A percentile compares a stretch with the other conserved stretches of the same genome.
Evolutionary conservation across 1,140 invertebrate species (phyloP).

Genomic region (Battus philenor): DNA sequence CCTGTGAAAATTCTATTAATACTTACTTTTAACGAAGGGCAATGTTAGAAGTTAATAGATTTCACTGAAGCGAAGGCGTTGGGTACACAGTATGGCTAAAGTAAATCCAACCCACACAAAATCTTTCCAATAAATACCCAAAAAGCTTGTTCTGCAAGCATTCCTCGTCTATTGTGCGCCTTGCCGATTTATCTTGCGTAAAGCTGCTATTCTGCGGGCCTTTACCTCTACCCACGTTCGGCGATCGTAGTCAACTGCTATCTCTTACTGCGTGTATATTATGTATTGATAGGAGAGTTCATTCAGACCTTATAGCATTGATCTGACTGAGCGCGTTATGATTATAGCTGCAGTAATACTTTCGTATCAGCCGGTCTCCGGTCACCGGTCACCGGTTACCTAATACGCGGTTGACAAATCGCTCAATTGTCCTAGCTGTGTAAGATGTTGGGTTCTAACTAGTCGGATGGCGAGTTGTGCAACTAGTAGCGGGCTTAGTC

Average conservation of each 20-base stretch:
- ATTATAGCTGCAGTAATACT: slow-evolving; percentile 19
- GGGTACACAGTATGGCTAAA: slow-evolving; percentile 37
- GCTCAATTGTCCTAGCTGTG: slow-evolving; percentile 62
- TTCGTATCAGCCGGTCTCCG: slow-evolving; percentile 41
- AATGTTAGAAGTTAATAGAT: slow-evolving; percentile 14
- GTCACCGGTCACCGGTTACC: slow-evolving; percentile 40
- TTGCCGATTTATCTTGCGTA: slow-evolving; percentile 69
- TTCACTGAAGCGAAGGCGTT: slow-evolving; percentile 19
- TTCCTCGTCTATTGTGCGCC: slow-evolving; percentile 66
- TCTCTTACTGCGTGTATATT: slow-evolving; percentile 54
- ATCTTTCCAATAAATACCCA: slow-evolving; percentile 74
- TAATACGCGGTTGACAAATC: slow-evolving; percentile 68
- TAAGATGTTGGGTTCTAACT: slow-evolving; percentile 34
- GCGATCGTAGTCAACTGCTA: slow-evolving; percentile 41
- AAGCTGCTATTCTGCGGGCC: slow-evolving; percentile 49
- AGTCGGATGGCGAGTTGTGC: slow-evolving; percentile 55
- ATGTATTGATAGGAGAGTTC: slow-evolving; percentile 33
- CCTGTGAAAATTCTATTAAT: too few relatives aligned
- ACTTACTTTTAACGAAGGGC: slow-evolving; percentile 10
- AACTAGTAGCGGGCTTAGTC: slow-evolving; percentile 33
- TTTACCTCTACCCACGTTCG: slow-evolving; percentile 54
- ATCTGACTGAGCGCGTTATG: slow-evolving; percentile 37
- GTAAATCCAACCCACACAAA: slow-evolving; percentile 67
- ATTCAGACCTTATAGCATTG: slow-evolving; percentile 30
- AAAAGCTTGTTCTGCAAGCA: slow-evolving; percentile 69